phyloP scores from a whole-genome alignment of 2,797 vertebrate species.

The Pitangus sulphuratus region DNA sequence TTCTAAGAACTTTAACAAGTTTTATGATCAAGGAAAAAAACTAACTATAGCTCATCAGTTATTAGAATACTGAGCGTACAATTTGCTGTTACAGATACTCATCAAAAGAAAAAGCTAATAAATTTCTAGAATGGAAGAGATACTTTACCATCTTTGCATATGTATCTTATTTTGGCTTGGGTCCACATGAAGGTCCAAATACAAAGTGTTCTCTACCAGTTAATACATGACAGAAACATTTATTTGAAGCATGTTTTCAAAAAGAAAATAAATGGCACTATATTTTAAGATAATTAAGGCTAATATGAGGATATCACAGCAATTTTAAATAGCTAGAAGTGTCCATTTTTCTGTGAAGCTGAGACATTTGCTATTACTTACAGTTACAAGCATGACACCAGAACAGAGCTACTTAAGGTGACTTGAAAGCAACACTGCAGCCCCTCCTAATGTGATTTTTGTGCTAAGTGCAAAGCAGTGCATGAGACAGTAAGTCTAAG shows the following conservation, averaged over 20 bases:
- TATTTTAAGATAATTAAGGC: background rate
- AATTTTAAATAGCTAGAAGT: background rate
- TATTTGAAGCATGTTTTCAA: background rate
- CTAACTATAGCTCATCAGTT: background rate
- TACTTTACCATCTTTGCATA: background rate
- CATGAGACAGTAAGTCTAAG: rapidly evolving
- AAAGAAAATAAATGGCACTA: background rate
- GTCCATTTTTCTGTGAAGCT: background rate
- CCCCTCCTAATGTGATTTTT: background rate
- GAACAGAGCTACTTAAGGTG: background rate
- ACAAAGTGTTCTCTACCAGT: background rate
- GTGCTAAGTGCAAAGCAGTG: background rate
- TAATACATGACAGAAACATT: background rate
- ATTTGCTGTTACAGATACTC: background rate
- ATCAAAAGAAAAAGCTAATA: background rate
- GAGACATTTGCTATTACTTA: background rate
- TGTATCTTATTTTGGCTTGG: background rate
- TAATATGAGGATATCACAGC: background rate
- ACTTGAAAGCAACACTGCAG: background rate
- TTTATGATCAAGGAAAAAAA: background rate
- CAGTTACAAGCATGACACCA: background rate
- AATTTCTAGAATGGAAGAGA: background rate
- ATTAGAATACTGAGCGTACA: background rate
- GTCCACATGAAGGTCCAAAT: background rate
- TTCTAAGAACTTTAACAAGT: background rate